phyloP scores from a whole-genome alignment of 53 echinoderm and acorn worm genomes.

The Zoroaster sp. region DNA sequence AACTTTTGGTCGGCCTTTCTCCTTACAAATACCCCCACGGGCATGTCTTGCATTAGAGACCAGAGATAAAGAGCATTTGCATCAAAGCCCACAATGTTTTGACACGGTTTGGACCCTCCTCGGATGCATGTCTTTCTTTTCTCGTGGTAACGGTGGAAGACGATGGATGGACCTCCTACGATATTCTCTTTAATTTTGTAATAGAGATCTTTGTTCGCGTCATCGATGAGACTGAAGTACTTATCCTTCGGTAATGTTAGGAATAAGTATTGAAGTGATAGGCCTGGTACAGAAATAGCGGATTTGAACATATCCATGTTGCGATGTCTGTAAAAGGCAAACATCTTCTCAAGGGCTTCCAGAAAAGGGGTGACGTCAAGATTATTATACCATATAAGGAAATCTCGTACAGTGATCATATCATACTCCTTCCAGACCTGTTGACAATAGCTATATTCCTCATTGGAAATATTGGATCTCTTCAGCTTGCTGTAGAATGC shows the following conservation, averaged over 20 bases:
- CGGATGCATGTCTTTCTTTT: slow-evolving; percentile 10
- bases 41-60: slow-evolving; percentile 32
- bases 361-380: slow-evolving; percentile 23
- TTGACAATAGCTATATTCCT: slow-evolving; percentile 24
- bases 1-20: neutral
- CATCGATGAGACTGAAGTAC: neutral
- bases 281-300: slow-evolving; percentile 36
- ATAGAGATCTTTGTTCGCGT: no score
- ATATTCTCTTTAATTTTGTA: no score
- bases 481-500: neutral
- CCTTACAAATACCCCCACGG: neutral
- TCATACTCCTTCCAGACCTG: neutral
- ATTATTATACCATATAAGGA: no score
- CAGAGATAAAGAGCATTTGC: no score
- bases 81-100: no score
- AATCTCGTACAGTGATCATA: neutral
- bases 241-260: neutral
- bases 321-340: neutral
- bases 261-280: slow-evolving; percentile 22
- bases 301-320: slow-evolving; percentile 31
- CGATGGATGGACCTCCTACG: slow-evolving; percentile 35
- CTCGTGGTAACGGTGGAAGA: no score
- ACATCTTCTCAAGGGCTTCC: slow-evolving; percentile 18
- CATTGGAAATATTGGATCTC: neutral
- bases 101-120: neutral